Conservation (phyloP, 2,888 invertebrate genomes). For the Aspidiotus rigidus region DNA sequence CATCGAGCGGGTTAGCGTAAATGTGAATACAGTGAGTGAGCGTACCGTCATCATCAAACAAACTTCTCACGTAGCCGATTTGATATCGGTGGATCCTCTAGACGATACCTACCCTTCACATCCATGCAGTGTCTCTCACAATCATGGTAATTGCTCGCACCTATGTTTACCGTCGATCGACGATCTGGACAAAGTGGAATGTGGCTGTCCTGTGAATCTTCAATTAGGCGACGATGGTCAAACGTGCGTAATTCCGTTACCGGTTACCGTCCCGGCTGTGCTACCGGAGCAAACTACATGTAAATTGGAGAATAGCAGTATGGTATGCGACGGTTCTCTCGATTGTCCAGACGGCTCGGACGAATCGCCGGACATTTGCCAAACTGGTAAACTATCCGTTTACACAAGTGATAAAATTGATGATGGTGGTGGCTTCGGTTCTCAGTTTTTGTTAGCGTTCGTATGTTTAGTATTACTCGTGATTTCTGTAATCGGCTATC, state of each 20-base stretch:
- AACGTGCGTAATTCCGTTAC: slow-evolving; percentile 43
- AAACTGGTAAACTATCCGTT: too few species aligned
- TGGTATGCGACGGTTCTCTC: slow-evolving; percentile 65
- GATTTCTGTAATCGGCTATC: too few species aligned
- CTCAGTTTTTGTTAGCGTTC: too few species aligned
- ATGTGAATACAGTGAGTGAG: slow-evolving; percentile 53
- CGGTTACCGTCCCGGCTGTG: too few species aligned
- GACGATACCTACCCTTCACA: slow-evolving; percentile 46
- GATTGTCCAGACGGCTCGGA: slow-evolving; percentile 76
- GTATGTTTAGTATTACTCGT: too few species aligned
- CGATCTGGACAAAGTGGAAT: slow-evolving; percentile 58
- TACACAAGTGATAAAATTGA: too few species aligned
- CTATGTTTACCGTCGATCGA: slow-evolving; percentile 58
- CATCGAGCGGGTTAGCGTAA: slow-evolving; percentile 58
- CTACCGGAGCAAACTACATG: too few species aligned
- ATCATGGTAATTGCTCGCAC: slow-evolving; percentile 57
- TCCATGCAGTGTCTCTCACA: slow-evolving; percentile 51
- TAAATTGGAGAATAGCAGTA: slow-evolving; percentile 39
- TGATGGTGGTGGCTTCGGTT: too few species aligned
- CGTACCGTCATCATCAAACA: slow-evolving; percentile 51
- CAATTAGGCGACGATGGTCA: slow-evolving; percentile 47
- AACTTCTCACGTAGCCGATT: slow-evolving; percentile 61
- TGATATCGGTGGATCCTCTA: slow-evolving; percentile 42
- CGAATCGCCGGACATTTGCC: slow-evolving; percentile 49
- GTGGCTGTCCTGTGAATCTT: slow-evolving; percentile 69